Evolutionary conservation across 2,888 invertebrate species (phyloP).

Genomic region (Plebejus melissa): DNA sequence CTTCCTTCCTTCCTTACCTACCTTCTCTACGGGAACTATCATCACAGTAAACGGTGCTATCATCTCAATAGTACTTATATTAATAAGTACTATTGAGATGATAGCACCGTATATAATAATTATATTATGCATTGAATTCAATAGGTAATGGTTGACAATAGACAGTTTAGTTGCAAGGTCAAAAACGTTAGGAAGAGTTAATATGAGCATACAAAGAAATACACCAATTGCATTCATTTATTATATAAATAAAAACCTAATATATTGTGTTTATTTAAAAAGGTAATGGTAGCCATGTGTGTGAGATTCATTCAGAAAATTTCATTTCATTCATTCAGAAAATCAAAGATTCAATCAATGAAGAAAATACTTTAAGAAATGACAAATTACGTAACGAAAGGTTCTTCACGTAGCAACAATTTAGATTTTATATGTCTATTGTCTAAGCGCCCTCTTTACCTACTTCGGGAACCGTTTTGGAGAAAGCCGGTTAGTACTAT

Average conservation of each 20-base stretch:
- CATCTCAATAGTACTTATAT: no score
- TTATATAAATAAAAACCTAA: not conserved
- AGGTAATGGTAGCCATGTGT: no score
- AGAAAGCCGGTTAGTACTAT: conserved; percentile 21
- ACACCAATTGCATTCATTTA: not conserved
- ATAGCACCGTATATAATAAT: no score
- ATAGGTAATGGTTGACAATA: not conserved
- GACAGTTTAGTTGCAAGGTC: conserved; percentile 7
- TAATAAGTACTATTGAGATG: no score
- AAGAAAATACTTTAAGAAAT: not conserved
- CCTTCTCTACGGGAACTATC: not conserved
- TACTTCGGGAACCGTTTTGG: not conserved
- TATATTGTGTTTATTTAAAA: no score
- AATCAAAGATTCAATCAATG: not conserved
- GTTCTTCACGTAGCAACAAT: not conserved
- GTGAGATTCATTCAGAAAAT: no score
- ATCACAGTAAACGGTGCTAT: not conserved
- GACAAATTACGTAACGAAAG: not conserved
- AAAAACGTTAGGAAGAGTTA: not conserved
- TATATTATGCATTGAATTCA: not conserved
- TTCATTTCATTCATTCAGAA: no score
- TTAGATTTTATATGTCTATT: not conserved
- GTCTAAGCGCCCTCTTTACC: conserved; percentile 19
- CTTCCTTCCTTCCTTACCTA: no score
- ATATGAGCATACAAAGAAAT: not conserved